These are phyloP conservation scores for Apis laboriosa DNA, from an alignment of 1,140 invertebrate genomes.

Conservation along the genomic window DNA sequence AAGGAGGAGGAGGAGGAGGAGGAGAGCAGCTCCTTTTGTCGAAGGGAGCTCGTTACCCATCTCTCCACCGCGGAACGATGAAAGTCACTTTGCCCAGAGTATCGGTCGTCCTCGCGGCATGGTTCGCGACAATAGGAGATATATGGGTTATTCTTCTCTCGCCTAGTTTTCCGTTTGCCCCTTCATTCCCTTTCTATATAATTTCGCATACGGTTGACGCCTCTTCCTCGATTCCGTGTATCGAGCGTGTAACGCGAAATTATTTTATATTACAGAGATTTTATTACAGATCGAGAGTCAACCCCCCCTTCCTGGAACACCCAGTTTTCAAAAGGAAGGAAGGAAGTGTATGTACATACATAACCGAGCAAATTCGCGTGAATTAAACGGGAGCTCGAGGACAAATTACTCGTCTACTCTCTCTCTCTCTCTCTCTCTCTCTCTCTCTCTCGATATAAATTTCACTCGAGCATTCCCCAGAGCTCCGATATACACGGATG, in stretches of 20 bases:
- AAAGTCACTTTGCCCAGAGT: constrained; percentile 29
- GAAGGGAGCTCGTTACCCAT: constrained; percentile 44
- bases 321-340: neutral
- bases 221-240: too few species aligned
- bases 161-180: too few species aligned
- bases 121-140: constrained; percentile 40
- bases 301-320: too few species aligned
- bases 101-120: constrained; percentile 21
- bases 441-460: neutral
- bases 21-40: constrained; percentile 26
- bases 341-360: neutral
- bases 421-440: too few species aligned
- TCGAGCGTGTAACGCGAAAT: too few species aligned
- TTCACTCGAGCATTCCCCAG: neutral
- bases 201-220: too few species aligned
- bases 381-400: neutral
- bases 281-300: too few species aligned
- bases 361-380: neutral
- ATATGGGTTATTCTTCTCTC: too few species aligned
- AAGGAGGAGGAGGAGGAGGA: neutral
- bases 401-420: neutral
- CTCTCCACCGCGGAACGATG: constrained; percentile 31
- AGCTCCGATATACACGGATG: neutral
- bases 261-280: too few species aligned
- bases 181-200: too few species aligned